These are phyloP conservation scores for Hyles vespertilio DNA, from an alignment of 1,140 invertebrate genomes.

Conservation along the genomic window DNA sequence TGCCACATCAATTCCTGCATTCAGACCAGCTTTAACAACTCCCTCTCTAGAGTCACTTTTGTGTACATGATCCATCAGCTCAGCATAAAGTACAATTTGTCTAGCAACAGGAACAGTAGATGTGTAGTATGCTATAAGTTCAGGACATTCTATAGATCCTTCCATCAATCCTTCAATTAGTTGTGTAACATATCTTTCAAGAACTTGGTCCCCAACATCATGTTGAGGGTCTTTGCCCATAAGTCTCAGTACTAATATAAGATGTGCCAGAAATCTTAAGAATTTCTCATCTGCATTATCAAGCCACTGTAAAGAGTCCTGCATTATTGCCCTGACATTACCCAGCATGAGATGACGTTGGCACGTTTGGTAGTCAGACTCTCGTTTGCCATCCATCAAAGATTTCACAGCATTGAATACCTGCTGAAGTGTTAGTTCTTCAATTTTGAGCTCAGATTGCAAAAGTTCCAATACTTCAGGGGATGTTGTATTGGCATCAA, in stretches of 20 bases:
- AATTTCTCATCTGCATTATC: constrained; percentile 76
- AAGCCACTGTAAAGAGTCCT: constrained; percentile 55
- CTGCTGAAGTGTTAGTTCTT: constrained; percentile 80
- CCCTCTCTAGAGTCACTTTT: constrained; percentile 77
- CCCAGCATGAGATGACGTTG: constrained; percentile 68
- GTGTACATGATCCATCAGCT: constrained; percentile 84
- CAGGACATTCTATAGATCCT: constrained; percentile 72
- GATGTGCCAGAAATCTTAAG: constrained; percentile 88
- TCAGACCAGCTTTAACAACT: constrained; percentile 68
- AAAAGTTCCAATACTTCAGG: constrained; percentile 85
- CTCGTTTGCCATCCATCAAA: constrained; percentile 60
- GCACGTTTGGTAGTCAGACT: constrained; percentile 70
- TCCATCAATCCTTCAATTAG: constrained; percentile 83
- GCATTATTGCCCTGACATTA: constrained; percentile 66
- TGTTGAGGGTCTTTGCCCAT: constrained; percentile 82
- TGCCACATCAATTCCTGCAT: constrained; percentile 88
- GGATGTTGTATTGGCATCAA: constrained; percentile 75
- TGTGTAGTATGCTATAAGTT: constrained; percentile 89
- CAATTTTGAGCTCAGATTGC: constrained; percentile 80
- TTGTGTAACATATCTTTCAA: constrained; percentile 82
- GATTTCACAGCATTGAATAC: constrained; percentile 79
- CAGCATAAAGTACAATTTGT: constrained; percentile 87
- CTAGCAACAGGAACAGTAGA: constrained; percentile 82
- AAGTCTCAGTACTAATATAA: constrained; percentile 88
- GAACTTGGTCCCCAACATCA: constrained; percentile 82